Evolutionary conservation across 2,113 vertebrate genomes (phyloP), one percentile per base, ranked within the genome.

Genomic region (Chrysochloris asiatica): DNA sequence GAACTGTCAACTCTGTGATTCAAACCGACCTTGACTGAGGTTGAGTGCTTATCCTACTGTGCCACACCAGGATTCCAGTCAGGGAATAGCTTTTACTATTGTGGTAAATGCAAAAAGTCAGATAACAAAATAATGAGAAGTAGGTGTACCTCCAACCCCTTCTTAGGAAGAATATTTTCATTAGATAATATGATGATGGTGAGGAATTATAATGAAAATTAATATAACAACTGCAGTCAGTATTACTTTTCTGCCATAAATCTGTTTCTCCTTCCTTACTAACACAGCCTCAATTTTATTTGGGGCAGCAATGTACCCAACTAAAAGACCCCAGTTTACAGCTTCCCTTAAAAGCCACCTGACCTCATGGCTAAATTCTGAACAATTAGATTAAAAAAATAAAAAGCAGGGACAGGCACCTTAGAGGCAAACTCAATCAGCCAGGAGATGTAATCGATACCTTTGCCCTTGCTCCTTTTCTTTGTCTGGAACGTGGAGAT

Each of bases 121-220:
- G 30, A 33, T 63, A 63, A 28, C 10, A 13, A 33, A 24, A 59
- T 4, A 59, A 24, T 59, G 56, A 59, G 56, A 24, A 59, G 56
- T 11, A 63, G 61, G 61, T 63, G 30, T 33, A 63, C 33, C 10
- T 63, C 28, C 56, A 8, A 61, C 75, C 16, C 26, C 24, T 91
- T 93, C 50, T 52, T 43, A 80, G 50, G 69, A 72, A 79, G 71
- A 87, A 81, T 75, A 38, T 56, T 92, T 84, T 83, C 48, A 48
- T 67, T 63, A 88, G 79, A 83, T 19, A 85, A 61, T 73, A 41
- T 67, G 59, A 76, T 50, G 19, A n/a, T 54, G 61, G 12, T 91
- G 36, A 92, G 47, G 7, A n/a, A 76, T 36, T 56, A n/a, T 48
- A 76, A n/a, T 61, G 45, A 43, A 94, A 88, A 45, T 38, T 59